Evolutionary conservation across 2,888 invertebrate species (phyloP).

Genomic region (Panopea generosa): DNA sequence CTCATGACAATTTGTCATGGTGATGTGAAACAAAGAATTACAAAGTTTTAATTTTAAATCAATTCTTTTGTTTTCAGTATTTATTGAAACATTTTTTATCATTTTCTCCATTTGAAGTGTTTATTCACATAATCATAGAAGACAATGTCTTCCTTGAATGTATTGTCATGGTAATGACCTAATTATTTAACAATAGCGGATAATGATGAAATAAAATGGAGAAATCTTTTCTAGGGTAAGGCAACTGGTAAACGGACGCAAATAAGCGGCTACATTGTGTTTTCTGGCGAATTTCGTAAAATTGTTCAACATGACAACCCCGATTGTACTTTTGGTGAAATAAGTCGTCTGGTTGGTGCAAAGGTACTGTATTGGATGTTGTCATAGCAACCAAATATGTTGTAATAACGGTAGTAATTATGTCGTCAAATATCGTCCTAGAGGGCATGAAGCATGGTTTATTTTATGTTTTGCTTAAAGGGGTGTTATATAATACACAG

Average conservation of each 20-base stretch:
- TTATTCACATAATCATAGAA: too few relatives aligned
- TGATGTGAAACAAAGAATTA: too few relatives aligned
- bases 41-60: too few relatives aligned
- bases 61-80: too few relatives aligned
- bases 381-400: constrained; percentile 37
- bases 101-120: too few relatives aligned
- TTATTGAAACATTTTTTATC: too few relatives aligned
- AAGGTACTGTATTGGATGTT: constrained; percentile 86
- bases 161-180: too few relatives aligned
- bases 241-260: constrained; percentile 72
- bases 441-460: constrained; percentile 3
- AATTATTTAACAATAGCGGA: too few relatives aligned
- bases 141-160: too few relatives aligned
- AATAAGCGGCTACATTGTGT: constrained; percentile 97
- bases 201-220: too few relatives aligned
- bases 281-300: constrained; percentile 98
- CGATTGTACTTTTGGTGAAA: constrained; percentile 96
- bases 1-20: too few relatives aligned
- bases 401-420: constrained; percentile 33
- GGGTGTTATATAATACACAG: background rate
- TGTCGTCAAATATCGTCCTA: constrained; percentile 43
- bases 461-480: constrained; percentile 1
- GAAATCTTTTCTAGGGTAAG: constrained; percentile 47
- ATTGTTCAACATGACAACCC: constrained; percentile 97
- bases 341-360: constrained; percentile 90